Evolutionary conservation across 2,888 invertebrate species (phyloP).

Genomic region (Amphipyra berbera): DNA sequence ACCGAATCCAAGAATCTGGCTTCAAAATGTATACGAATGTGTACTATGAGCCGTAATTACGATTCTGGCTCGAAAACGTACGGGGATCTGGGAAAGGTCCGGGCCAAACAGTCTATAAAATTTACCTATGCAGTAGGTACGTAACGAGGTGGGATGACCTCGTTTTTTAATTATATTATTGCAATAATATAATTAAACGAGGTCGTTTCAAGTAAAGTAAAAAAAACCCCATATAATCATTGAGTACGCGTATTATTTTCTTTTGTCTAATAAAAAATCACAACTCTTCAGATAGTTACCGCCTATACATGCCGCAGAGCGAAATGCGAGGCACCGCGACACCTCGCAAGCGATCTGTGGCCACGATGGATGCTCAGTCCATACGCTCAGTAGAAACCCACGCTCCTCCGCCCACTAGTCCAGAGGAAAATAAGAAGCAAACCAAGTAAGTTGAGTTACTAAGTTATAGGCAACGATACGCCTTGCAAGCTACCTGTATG

Average conservation of each 20-base stretch:
- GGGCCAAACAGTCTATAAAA: too few relatives aligned
- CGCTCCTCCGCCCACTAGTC: constrained; percentile 83
- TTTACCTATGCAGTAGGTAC: too few relatives aligned
- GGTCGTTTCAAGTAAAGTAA: too few relatives aligned
- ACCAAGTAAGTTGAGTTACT: constrained; percentile 76
- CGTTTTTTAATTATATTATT: too few relatives aligned
- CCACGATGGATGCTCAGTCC: constrained; percentile 85
- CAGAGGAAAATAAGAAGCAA: constrained; percentile 82
- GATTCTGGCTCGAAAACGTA: too few relatives aligned
- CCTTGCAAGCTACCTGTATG: too few relatives aligned
- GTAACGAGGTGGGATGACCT: too few relatives aligned
- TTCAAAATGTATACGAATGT: too few relatives aligned
- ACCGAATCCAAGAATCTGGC: too few relatives aligned
- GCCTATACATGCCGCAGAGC: constrained; percentile 72
- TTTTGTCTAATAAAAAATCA: not conserved
- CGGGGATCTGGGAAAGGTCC: too few relatives aligned
- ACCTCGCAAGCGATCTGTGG: constrained; percentile 81
- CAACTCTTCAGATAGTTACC: constrained; percentile 72
- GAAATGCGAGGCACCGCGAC: constrained; percentile 75
- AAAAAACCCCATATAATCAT: not conserved
- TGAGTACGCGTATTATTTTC: not conserved
- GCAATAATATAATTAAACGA: too few relatives aligned
- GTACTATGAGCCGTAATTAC: too few relatives aligned
- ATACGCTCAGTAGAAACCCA: constrained; percentile 84
- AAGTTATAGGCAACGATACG: not conserved